Base-by-base conservation (phyloP, 2,113 vertebrate genomes). In the Zonotrichia leucophrys region DNA sequence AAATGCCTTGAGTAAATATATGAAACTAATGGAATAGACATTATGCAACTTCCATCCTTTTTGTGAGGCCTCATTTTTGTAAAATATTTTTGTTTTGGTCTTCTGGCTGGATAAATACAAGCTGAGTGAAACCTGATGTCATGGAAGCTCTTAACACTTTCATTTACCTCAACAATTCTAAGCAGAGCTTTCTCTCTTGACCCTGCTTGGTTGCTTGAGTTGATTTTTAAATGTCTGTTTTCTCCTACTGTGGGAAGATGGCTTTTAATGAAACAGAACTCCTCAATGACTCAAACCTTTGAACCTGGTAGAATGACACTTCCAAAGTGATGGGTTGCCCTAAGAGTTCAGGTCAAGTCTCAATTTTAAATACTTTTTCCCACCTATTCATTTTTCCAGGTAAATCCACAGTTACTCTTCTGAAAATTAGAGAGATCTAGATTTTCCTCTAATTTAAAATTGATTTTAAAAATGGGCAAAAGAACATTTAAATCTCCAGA, bases 1-100 rank as follows among this genome's bases (percentile, higher is more conserved):
- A 93, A 96, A 94, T 60, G 72, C n/a, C 88, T 80, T 46, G 72
- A 90, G 74, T 96, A 92, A 97, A 96, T 92, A 64, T 58, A 83
- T 90, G 83, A 90, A 74, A 80, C 33, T 49, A 97, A 87, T 83
- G 89, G 79, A 93, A 68, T 64, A 96, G 92, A 94, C 77, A 46
- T 96, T 95, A 79, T 88, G 81, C 83, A 92, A 39, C 83, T 84
- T 83, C 42, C 59, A 56, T 79, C 49, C 44, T 70, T 73, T 92
- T 41, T 92, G 56, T 78, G 82, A 92, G 86, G 79, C 85, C 85
- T 87, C 73, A 3, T 74, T 92, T 96, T 90, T 92, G 31, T 60
- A 42, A 83, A 90, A 62, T 23, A 33, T 44, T 83, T 74, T 83
- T 89, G 35, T 83, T 90, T 88, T 89, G 68, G 80, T 86, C 21